Evolutionary conservation across 1,140 invertebrate genomes (phyloP).

Genomic region (Pachypeltis micranthus): DNA sequence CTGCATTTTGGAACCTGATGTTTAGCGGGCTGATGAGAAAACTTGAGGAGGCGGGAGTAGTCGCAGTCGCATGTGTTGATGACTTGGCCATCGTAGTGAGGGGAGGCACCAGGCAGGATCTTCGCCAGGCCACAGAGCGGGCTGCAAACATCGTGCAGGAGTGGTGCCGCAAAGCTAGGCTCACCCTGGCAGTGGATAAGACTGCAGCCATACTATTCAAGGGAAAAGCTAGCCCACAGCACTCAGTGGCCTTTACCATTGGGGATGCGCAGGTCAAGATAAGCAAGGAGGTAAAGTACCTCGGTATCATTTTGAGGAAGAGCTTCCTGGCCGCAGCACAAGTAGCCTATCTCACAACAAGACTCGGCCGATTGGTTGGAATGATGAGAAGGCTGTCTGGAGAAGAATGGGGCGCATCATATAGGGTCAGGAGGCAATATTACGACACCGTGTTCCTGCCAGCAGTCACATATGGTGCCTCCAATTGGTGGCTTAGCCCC

Average conservation of each 20-base stretch:
- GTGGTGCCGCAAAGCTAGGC: not conserved
- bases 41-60: slow-evolving; percentile 24
- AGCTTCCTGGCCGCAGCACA: too few relatives aligned
- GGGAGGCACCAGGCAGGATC: not conserved
- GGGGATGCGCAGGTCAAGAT: not conserved
- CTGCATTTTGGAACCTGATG: slow-evolving; percentile 35
- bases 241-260: not conserved
- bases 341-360: too few relatives aligned
- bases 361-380: too few relatives aligned
- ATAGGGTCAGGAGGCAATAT: too few relatives aligned
- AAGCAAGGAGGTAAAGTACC: not conserved
- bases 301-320: too few relatives aligned
- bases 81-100: slow-evolving; percentile 21
- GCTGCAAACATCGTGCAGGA: not conserved
- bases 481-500: too few relatives aligned
- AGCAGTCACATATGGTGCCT: too few relatives aligned
- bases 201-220: not conserved
- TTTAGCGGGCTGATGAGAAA: slow-evolving; percentile 32
- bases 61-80: slow-evolving; percentile 33
- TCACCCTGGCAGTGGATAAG: not conserved
- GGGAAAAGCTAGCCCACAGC: not conserved
- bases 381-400: too few relatives aligned
- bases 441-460: too few relatives aligned
- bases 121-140: not conserved
- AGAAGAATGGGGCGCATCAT: too few relatives aligned